Percentiles rank a stretch among this genome's conserved stretches.
phyloP scores from a whole-genome alignment of 2,113 vertebrate species.

The Rhodinocichla rosea region DNA sequence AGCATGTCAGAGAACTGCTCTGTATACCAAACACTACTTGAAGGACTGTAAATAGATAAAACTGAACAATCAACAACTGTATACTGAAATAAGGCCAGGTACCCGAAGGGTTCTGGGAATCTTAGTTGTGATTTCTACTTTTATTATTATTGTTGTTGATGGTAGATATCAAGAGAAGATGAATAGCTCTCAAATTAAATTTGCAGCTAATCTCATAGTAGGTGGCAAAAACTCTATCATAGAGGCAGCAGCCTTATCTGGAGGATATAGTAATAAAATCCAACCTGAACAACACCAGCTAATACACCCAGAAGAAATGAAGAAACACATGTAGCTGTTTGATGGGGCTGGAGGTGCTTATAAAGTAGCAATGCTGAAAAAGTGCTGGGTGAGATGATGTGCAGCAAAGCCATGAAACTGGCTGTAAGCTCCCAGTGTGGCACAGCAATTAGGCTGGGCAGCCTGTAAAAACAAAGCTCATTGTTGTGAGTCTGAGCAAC shows the following conservation, averaged over 20 bases:
- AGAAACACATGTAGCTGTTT: neutral
- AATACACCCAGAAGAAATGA: neutral
- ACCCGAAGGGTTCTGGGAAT: neutral
- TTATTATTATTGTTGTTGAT: slow-evolving; percentile 22
- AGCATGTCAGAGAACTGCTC: neutral
- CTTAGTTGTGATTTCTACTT: neutral
- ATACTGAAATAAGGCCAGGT: neutral
- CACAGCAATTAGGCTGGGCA: neutral
- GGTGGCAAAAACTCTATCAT: neutral
- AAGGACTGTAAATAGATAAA: slow-evolving; percentile 30
- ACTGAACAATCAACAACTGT: neutral
- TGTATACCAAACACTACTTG: neutral
- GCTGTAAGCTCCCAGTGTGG: neutral
- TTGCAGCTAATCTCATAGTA: slow-evolving; percentile 16
- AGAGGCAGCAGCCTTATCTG: slow-evolving; percentile 25
- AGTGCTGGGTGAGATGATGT: neutral
- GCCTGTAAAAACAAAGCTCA: neutral
- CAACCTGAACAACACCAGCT: neutral
- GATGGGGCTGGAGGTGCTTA: neutral
- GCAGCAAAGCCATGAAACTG: neutral
- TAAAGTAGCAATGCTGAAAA: neutral
- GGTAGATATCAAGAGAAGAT: neutral
- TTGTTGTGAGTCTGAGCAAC: neutral
- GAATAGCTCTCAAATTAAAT: slow-evolving; percentile 43
- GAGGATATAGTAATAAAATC: slow-evolving; percentile 31